Evolutionary conservation across 2,797 vertebrate genomes (phyloP).

Genomic region (Esox lucius): DNA sequence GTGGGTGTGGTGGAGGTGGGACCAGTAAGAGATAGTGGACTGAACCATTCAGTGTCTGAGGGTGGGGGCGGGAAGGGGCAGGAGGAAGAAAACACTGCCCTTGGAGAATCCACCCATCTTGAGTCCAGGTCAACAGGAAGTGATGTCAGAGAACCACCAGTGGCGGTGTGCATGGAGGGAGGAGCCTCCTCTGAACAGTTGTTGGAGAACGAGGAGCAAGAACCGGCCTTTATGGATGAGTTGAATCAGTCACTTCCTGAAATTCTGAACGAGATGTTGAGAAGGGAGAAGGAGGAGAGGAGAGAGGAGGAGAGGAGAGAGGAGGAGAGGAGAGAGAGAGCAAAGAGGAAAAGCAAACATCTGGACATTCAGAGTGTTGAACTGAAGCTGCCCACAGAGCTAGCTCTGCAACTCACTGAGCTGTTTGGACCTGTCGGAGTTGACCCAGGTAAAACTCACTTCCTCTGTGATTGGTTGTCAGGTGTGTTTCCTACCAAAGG

Average conservation of each 20-base stretch:
- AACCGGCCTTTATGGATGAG: slow-evolving; percentile 54
- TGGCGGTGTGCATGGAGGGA: not conserved
- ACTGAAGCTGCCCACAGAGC: slow-evolving; percentile 87
- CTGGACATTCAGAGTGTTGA: slow-evolving; percentile 88
- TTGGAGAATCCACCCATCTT: slow-evolving; percentile 10
- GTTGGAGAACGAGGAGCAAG: slow-evolving; percentile 37
- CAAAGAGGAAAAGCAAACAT: slow-evolving; percentile 50
- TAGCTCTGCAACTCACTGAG: slow-evolving; percentile 91
- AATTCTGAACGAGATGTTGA: slow-evolving; percentile 62
- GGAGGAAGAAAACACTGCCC: slow-evolving; percentile 19
- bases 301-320: slow-evolving; percentile 56
- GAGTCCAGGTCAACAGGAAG: slow-evolving; percentile 15
- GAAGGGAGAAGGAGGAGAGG: slow-evolving; percentile 52
- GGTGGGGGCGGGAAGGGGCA: not conserved
- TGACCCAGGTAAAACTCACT: slow-evolving; percentile 84
- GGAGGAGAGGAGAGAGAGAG: slow-evolving; percentile 37
- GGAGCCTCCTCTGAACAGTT: slow-evolving; percentile 24
- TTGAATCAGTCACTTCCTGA: slow-evolving; percentile 53
- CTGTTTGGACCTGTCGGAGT: slow-evolving; percentile 96
- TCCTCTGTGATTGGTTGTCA: not conserved
- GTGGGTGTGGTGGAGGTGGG: too few relatives aligned
- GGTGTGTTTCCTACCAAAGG: not conserved
- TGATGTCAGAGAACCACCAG: slow-evolving; percentile 7
- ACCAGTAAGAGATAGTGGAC: not conserved
- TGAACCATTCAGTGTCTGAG: not conserved